These are phyloP conservation scores for Mesoligia furuncula DNA, from an alignment of 2,888 invertebrate species.

Conservation along the genomic window DNA sequence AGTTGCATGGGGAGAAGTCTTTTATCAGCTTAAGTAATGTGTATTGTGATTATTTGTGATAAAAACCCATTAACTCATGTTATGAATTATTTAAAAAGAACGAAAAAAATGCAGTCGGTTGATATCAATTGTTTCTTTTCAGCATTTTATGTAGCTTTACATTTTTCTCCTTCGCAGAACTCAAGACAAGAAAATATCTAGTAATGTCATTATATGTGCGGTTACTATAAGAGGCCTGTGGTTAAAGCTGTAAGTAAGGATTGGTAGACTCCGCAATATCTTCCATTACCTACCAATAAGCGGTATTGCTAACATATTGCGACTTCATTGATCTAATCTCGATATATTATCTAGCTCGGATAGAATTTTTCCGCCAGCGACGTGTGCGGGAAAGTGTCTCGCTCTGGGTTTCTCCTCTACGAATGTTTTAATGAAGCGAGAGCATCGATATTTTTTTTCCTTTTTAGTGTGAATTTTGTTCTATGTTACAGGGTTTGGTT, in stretches of 20 bases:
- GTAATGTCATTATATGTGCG: constrained; percentile 18
- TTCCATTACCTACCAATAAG: constrained; percentile 31
- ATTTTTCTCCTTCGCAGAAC: not conserved
- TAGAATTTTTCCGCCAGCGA: constrained; percentile 31
- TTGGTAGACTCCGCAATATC: constrained; percentile 25
- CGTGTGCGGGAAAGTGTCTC: constrained; percentile 39
- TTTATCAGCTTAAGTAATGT: constrained; percentile 66
- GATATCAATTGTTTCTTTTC: not conserved
- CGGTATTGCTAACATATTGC: constrained; percentile 37
- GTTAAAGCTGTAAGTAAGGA: constrained; percentile 42
- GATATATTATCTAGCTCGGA: constrained; percentile 22
- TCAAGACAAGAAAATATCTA: constrained; percentile 33
- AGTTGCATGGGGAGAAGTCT: constrained; percentile 60
- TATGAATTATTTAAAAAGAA: constrained; percentile 8
- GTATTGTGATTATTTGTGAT: constrained; percentile 50
- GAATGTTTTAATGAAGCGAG: constrained; percentile 4
- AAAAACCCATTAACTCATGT: constrained; percentile 50
- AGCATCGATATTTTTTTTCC: not conserved
- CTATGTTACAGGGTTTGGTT: not conserved
- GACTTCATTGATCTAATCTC: constrained; percentile 52
- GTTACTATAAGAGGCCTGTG: constrained; percentile 40
- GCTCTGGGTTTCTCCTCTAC: constrained; percentile 35
- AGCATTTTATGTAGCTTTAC: not conserved
- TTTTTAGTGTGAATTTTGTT: not conserved
- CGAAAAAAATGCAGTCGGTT: not conserved